Evolutionary conservation across 2,888 invertebrate genomes (phyloP).

Genomic region (Mamestra brassicae): DNA sequence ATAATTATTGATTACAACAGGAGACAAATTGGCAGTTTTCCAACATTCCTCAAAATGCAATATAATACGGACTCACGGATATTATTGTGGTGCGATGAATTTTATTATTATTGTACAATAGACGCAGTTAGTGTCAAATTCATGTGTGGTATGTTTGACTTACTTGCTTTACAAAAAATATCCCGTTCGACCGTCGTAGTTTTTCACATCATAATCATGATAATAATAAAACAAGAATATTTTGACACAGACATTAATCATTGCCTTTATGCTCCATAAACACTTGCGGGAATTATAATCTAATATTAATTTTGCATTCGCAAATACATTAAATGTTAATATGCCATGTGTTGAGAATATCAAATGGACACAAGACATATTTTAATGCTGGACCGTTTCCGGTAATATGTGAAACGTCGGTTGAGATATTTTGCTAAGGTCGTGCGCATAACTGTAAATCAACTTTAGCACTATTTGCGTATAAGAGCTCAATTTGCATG

Average conservation of each 20-base stretch:
- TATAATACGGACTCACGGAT: conserved; percentile 25
- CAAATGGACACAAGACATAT: conserved; percentile 55
- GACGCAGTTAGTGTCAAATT: conserved; percentile 3
- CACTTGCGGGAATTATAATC: conserved; percentile 44
- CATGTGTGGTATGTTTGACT: background rate
- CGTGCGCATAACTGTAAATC: conserved; percentile 45
- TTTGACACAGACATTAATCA: conserved; percentile 45
- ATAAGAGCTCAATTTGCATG: conserved; percentile 16
- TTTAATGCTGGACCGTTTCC: conserved; percentile 59
- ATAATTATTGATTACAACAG: conserved; percentile 9
- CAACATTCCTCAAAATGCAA: conserved; percentile 50
- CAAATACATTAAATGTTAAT: conserved; percentile 47
- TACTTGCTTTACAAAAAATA: conserved; percentile 5
- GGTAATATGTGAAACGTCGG: conserved; percentile 52
- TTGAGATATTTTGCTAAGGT: conserved; percentile 53
- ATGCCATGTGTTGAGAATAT: conserved; percentile 48
- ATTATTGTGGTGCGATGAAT: conserved; percentile 25
- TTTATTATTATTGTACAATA: conserved; percentile 26
- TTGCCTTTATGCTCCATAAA: conserved; percentile 51
- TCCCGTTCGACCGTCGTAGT: background rate
- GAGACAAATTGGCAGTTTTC: conserved; percentile 31
- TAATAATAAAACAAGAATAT: conserved; percentile 24
- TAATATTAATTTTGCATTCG: conserved; percentile 51
- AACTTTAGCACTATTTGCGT: conserved; percentile 34
- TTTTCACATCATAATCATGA: conserved; percentile 8